Conservation (phyloP, 1,140 invertebrate species). For the Sarcophaga bullata region DNA sequence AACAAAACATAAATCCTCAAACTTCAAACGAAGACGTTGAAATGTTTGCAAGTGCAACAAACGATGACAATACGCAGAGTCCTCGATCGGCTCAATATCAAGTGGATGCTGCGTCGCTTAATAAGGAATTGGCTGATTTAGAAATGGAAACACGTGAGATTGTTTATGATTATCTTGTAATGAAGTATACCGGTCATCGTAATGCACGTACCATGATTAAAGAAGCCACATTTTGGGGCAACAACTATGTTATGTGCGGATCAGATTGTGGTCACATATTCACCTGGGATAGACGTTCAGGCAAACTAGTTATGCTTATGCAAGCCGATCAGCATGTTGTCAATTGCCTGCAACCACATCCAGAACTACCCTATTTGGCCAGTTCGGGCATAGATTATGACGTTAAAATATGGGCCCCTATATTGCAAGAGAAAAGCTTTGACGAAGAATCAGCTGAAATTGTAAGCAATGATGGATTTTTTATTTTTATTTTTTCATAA, state of each 20-base stretch:
- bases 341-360: constrained; percentile 89
- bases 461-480: constrained; percentile 67
- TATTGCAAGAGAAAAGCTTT: constrained; percentile 72
- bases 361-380: constrained; percentile 81
- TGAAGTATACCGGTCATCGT: constrained; percentile 83
- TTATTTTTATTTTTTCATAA: not conserved
- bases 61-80: constrained; percentile 47
- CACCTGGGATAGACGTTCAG: constrained; percentile 74
- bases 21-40: not conserved
- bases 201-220: constrained; percentile 91
- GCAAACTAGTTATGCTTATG: constrained; percentile 79
- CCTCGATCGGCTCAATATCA: constrained; percentile 23
- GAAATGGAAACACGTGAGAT: constrained; percentile 44
- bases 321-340: constrained; percentile 89
- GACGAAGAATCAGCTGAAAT: constrained; percentile 75
- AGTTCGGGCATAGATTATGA: constrained; percentile 93
- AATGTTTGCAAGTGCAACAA: not conserved
- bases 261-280: constrained; percentile 88
- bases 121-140: constrained; percentile 45
- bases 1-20: not conserved
- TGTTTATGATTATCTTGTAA: constrained; percentile 69
- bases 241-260: constrained; percentile 84
- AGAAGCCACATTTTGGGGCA: constrained; percentile 89
- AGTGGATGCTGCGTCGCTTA: constrained; percentile 41
- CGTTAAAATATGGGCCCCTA: constrained; percentile 86